phyloP scores from a whole-genome alignment of 2,113 vertebrate species.

The Channa maculata region DNA sequence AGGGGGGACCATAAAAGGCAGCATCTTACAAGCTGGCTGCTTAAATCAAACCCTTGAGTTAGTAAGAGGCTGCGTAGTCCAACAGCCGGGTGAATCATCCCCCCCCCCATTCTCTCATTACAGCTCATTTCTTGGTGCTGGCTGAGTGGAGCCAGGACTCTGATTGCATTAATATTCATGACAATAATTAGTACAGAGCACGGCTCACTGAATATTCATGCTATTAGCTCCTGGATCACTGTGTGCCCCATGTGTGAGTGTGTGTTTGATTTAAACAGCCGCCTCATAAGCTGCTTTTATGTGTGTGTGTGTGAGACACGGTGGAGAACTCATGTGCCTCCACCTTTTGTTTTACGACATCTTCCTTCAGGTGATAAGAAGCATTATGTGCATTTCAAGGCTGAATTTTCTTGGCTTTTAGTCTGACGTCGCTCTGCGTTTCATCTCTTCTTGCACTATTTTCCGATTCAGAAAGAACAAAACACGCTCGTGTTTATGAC shows the following conservation, averaged over 20 bases:
- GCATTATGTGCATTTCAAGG: conserved; percentile 21
- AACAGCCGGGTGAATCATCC: conserved; percentile 66
- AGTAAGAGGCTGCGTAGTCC: conserved; percentile 52
- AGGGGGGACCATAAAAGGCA: conserved; percentile 66
- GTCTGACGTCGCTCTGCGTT: not conserved
- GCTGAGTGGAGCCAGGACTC: conserved; percentile 90
- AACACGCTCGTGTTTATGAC: conserved; percentile 6
- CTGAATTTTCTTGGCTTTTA: conserved; percentile 4
- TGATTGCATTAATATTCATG: conserved; percentile 99
- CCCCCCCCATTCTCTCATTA: conserved; percentile 90
- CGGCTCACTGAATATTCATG: conserved; percentile 99
- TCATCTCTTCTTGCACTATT: not conserved
- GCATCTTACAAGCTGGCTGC: conserved; percentile 47
- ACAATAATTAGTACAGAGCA: conserved; percentile 97
- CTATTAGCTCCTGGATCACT: conserved; percentile 94
- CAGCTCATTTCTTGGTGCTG: conserved; percentile 91
- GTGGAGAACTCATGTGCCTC: conserved; percentile 9
- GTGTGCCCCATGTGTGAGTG: conserved; percentile 84
- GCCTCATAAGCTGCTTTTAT: conserved; percentile 53
- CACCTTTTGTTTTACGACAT: conserved; percentile 58
- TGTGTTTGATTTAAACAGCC: conserved; percentile 63
- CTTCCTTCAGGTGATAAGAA: conserved; percentile 49
- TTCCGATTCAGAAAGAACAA: conserved; percentile 4
- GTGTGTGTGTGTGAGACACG: conserved; percentile 33
- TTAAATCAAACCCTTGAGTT: conserved; percentile 69